phyloP scores from a whole-genome alignment of 2,797 vertebrate genomes.

The Tragelaphus eurycerus region DNA sequence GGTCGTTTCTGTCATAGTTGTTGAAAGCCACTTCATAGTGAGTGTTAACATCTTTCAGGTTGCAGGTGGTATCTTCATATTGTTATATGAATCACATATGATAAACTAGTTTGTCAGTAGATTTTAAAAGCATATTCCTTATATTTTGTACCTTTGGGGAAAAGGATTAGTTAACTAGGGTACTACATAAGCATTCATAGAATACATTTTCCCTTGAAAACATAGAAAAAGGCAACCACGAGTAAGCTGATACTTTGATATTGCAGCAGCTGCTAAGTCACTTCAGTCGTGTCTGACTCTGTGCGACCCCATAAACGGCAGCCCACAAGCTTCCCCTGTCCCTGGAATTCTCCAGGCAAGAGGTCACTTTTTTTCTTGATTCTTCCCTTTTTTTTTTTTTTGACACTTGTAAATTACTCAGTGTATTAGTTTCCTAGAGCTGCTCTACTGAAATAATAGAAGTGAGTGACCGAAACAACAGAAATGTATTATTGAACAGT shows the following conservation, averaged over 20 bases:
- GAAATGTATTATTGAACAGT: not conserved
- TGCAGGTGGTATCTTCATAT: not conserved
- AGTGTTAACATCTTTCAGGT: not conserved
- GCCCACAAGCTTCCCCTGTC: too few species aligned
- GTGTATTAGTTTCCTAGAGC: not conserved
- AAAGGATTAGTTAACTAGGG: not conserved
- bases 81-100: not conserved
- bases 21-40: not conserved
- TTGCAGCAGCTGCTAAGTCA: not conserved
- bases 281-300: too few species aligned
- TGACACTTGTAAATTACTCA: not conserved
- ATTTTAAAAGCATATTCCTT: not conserved
- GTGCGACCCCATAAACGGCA: too few species aligned
- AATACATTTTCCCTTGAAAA: not conserved
- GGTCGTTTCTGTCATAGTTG: not conserved
- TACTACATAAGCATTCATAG: not conserved
- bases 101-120: not conserved
- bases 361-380: not conserved
- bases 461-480: not conserved
- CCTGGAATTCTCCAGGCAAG: too few species aligned
- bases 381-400: not conserved
- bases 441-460: not conserved
- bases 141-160: not conserved
- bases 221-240: not conserved
- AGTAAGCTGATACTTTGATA: not conserved